Evolutionary conservation across 2,797 vertebrate species (phyloP), one percentile per base, ranked within the genome.

Genomic region (Gymnopithys bicolor): DNA sequence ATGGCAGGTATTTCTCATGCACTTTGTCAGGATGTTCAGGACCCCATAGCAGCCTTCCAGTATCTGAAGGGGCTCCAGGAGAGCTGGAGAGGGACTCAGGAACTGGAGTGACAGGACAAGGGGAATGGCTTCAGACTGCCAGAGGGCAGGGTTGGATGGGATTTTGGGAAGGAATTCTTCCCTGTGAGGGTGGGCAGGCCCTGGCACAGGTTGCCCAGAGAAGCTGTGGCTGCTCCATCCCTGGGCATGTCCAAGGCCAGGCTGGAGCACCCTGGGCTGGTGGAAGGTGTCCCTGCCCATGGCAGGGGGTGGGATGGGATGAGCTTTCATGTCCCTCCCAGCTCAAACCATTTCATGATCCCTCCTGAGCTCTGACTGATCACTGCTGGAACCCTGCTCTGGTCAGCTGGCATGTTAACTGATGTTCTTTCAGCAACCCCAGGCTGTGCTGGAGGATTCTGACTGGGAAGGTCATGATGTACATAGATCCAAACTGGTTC

Each of bases 181-280:
- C 63, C 49, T 69, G 7, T 35, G 48, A 43, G 22, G 18, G 15
- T 41, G 30, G 0, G 0, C 2, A 60, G 48, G 32, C 33, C 69
- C 62, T 68, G 30, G 62, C 21, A 60, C 21, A 30, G 13, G 76
- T 2, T 87, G 24, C 30, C 4, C 30, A 53, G 48, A 53, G 35
- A 1, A 82, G 19, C 55, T 75, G 48, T 53, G 62, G 25, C 32
- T 81, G 33, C 41, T 19, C 35, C 55, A 24, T 68, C 32, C 48
- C 55, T 62, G 55, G 18, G 3, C 75, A 7, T 60, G 51, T 10
- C 28, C 32, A 16, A 37, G 51, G 15, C 27, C 45, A 45, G 75
- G 10, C 3, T 73, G 48, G 55, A 62, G 12, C 55, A 55, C 0
- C 0, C 27, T 89, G 77, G 30, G 9, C 41, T 1, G 19, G 22